Evolutionary conservation across 2,888 invertebrate species (phyloP).

Genomic region (Odontothrips loti): DNA sequence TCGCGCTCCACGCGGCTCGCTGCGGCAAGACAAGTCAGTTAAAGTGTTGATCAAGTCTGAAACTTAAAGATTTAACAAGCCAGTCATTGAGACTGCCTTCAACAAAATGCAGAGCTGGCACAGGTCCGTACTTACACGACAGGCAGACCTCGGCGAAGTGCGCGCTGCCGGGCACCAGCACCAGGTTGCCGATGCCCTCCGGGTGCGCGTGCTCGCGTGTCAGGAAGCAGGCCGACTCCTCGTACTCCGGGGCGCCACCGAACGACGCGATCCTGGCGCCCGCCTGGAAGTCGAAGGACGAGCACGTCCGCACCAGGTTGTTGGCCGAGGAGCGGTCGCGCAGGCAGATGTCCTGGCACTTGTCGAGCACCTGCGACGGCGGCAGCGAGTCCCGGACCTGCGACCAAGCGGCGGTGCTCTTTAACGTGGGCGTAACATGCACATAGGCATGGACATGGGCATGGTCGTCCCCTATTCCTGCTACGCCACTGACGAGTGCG

Average conservation of each 20-base stretch:
- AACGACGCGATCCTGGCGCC: slow-evolving; percentile 80
- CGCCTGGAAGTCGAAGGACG: slow-evolving; percentile 87
- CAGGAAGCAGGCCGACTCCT: slow-evolving; percentile 82
- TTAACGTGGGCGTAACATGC: too few species aligned
- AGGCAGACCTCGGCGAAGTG: slow-evolving; percentile 88
- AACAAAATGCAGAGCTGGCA: neutral
- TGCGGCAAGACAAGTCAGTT: slow-evolving; percentile 43
- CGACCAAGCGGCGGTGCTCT: neutral
- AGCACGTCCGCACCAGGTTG: slow-evolving; percentile 77
- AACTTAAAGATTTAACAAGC: slow-evolving; percentile 10
- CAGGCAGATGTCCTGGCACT: slow-evolving; percentile 80
- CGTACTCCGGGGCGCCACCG: slow-evolving; percentile 76
- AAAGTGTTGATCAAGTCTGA: slow-evolving; percentile 18
- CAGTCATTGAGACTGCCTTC: too few species aligned
- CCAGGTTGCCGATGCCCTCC: slow-evolving; percentile 83
- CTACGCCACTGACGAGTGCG: too few species aligned
- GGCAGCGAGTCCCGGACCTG: slow-evolving; percentile 75
- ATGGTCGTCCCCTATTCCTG: too few species aligned
- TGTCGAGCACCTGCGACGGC: slow-evolving; percentile 81
- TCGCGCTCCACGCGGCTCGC: slow-evolving; percentile 82
- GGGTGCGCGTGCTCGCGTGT: slow-evolving; percentile 81
- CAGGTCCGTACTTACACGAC: slow-evolving; percentile 75
- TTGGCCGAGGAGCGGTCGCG: slow-evolving; percentile 72
- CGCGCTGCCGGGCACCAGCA: slow-evolving; percentile 82
- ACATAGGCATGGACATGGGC: too few species aligned